Conservation (phyloP, 2,797 vertebrate species). For the Uromys caudimaculatus region DNA sequence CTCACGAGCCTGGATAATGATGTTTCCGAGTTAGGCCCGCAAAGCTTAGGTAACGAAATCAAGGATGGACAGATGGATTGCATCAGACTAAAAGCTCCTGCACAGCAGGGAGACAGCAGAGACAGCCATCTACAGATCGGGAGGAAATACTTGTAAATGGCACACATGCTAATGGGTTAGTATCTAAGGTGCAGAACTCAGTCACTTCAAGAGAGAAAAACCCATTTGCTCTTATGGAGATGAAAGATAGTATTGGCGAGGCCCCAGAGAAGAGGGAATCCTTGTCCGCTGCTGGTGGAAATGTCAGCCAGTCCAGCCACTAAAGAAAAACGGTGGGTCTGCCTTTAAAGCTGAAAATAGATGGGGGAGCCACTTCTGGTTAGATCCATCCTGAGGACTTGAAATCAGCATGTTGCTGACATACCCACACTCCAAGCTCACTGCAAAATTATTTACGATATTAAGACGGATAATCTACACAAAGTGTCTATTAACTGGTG, state of each 20-base stretch:
- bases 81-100: background rate
- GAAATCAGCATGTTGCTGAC: background rate
- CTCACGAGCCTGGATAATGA: no score
- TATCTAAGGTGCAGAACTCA: background rate
- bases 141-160: background rate
- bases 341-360: background rate
- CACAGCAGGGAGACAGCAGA: background rate
- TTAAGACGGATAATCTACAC: background rate
- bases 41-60: background rate
- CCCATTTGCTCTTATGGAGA: background rate
- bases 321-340: background rate
- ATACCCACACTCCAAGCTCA: rapidly evolving
- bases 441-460: background rate
- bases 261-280: background rate
- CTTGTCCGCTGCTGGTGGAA: background rate
- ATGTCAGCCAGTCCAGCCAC: background rate
- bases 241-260: background rate
- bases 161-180: background rate
- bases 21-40: background rate
- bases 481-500: background rate
- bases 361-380: background rate
- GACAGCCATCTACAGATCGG: background rate
- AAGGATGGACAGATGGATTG: background rate
- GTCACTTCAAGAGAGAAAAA: background rate
- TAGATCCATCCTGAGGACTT: background rate